Evolutionary conservation across 2,888 invertebrate species (phyloP).

Genomic region (Neoaliturus tenellus): DNA sequence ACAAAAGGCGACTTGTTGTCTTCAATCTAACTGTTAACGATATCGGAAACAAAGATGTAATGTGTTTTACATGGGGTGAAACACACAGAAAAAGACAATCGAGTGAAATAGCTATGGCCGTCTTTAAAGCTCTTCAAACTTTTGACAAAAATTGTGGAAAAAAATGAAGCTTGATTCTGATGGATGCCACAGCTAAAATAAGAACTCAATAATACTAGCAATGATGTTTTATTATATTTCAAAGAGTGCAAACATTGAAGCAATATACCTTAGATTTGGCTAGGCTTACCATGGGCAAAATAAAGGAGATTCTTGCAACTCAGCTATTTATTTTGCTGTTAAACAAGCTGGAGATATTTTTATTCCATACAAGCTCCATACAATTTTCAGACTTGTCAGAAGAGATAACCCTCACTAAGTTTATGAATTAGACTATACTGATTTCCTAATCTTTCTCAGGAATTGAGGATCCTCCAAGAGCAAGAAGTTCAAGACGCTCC

Average conservation of each 20-base stretch:
- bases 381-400: conserved; percentile 19
- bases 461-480: conserved; percentile 20
- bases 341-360: conserved; percentile 38
- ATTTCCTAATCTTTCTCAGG: conserved; percentile 6
- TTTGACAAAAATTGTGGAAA: background rate
- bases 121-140: background rate
- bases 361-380: conserved; percentile 6
- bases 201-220: conserved; percentile 29
- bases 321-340: conserved; percentile 15
- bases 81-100: background rate
- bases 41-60: background rate
- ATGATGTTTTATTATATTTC: conserved; percentile 23
- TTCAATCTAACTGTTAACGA: background rate
- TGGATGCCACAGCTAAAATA: conserved; percentile 43
- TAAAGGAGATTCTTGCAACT: conserved; percentile 36
- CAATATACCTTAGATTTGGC: background rate
- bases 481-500: background rate
- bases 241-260: background rate
- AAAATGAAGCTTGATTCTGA: conserved; percentile 2
- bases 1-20: background rate
- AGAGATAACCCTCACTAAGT: conserved; percentile 25
- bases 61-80: background rate
- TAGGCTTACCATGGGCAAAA: conserved; percentile 19
- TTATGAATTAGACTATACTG: background rate
- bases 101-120: background rate